Evolutionary conservation across 2,888 invertebrate species (phyloP).

Genomic region (Phengaris alcon): DNA sequence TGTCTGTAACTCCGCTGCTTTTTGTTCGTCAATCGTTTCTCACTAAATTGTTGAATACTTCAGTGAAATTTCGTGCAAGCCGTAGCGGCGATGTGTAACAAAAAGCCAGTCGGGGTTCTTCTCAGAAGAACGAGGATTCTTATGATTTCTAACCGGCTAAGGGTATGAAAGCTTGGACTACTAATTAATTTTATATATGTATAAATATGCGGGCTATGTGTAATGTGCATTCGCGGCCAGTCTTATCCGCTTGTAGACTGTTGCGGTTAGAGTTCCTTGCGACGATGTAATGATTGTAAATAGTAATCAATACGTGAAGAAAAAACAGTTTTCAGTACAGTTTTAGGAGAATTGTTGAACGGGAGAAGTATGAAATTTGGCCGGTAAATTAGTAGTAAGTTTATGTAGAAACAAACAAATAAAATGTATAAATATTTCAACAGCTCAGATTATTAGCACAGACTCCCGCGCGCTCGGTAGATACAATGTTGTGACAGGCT

Average conservation of each 20-base stretch:
- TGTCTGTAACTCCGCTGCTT: background rate
- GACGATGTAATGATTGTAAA: too few species aligned
- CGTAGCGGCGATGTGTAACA: background rate
- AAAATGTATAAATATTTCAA: too few species aligned
- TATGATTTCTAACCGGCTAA: background rate
- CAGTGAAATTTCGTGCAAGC: background rate
- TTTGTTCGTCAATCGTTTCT: background rate
- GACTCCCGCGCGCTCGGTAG: too few species aligned
- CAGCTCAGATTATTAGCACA: too few species aligned
- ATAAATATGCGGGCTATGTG: background rate
- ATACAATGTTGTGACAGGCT: too few species aligned
- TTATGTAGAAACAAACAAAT: too few species aligned
- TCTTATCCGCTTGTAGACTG: background rate
- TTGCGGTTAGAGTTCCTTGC: background rate
- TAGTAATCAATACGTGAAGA: too few species aligned
- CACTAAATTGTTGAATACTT: slow-evolving; percentile 11
- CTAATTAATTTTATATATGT: slow-evolving; percentile 7
- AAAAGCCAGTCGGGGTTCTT: background rate
- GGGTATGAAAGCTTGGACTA: slow-evolving; percentile 10
- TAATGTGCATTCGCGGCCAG: background rate
- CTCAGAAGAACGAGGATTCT: background rate
- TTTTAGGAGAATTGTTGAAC: too few species aligned
- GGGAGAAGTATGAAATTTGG: too few species aligned
- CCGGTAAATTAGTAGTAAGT: too few species aligned
- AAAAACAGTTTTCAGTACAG: too few species aligned